Evolutionary conservation across 1,140 invertebrate genomes (phyloP), one percentile per base, ranked within the genome.

Genomic region (Thrips palmi): DNA sequence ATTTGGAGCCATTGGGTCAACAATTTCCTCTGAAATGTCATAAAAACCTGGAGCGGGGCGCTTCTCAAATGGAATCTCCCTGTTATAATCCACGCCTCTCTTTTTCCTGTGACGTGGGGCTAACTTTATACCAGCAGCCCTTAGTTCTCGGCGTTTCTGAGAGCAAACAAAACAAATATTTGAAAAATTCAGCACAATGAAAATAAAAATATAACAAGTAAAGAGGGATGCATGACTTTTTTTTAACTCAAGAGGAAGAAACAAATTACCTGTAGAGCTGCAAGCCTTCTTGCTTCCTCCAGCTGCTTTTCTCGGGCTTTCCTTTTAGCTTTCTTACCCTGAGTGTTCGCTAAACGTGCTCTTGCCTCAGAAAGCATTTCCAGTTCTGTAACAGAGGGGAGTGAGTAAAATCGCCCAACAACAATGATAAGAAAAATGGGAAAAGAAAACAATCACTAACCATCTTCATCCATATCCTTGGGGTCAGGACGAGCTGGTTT

Each of bases 391-490:
- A 58, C 50, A 30, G 37, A 53, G n/a, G n/a, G n/a, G n/a, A n/a
- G n/a, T n/a, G n/a, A n/a, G n/a, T n/a, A 53, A 41, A 65, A 57
- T 59, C 38, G 6, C 14, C 31, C 25, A 18, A 24, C 24, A 39
- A 27, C 4, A 27, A 24, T 18, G 15, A 17, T 24, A 41, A 34
- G 12, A 10, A 33, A 21, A 17, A 27, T n/a, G 2, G 19, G 15
- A 34, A 20, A 10, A 33, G 6, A 40, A 19, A 21, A 7, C 14
- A 10, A 31, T 21, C 17, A 44, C 39, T 45, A 56, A 87, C 82
- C 91, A 74, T 97, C 93, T 74, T 98, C 93, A 64, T 98, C 94
- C 94, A 98, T 98, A 55, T 98, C 94, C 51, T 97, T 92, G n/a
- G 94, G 93, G 67, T 98, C 94, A 11, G 96, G 94, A 38, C 94